Conservation (phyloP, 2,797 vertebrate genomes). For the Helarctos malayanus region DNA sequence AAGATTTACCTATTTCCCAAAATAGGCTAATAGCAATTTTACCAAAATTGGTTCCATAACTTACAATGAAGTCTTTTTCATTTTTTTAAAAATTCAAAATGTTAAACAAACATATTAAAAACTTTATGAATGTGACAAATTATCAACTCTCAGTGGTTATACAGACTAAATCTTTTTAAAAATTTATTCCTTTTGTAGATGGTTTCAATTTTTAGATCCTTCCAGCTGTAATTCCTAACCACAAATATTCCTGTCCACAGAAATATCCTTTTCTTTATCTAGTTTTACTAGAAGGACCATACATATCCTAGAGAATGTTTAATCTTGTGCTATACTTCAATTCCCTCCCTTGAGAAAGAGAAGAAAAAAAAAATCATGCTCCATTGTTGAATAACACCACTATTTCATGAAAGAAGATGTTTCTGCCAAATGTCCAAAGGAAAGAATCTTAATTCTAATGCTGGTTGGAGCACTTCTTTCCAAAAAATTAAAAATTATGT, state of each 20-base stretch:
- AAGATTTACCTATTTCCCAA: neutral
- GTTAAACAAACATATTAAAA: slow-evolving; percentile 38
- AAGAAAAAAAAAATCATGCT: neutral
- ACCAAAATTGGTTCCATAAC: neutral
- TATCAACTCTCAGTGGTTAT: slow-evolving; percentile 19
- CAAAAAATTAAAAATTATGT: slow-evolving; percentile 47
- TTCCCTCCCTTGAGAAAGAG: neutral
- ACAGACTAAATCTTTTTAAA: neutral
- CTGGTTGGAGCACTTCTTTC: slow-evolving; percentile 28
- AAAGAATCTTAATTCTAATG: slow-evolving; percentile 14
- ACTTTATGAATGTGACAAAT: neutral
- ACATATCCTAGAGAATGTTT: neutral
- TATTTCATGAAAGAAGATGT: slow-evolving; percentile 35
- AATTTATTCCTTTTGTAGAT: neutral
- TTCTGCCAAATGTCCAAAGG: slow-evolving; percentile 33
- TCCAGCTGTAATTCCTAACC: slow-evolving; percentile 24
- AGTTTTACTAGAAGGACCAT: slow-evolving; percentile 47
- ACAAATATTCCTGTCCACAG: slow-evolving; percentile 6
- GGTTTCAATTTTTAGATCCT: slow-evolving; percentile 15
- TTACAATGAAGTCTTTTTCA: slow-evolving; percentile 4
- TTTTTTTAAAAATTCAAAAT: neutral
- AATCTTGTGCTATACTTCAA: slow-evolving; percentile 53
- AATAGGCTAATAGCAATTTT: neutral
- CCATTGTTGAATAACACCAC: slow-evolving; percentile 25
- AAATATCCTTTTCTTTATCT: slow-evolving; percentile 34